Base-by-base conservation (phyloP, 1,140 invertebrate species). In the Atta texana region DNA sequence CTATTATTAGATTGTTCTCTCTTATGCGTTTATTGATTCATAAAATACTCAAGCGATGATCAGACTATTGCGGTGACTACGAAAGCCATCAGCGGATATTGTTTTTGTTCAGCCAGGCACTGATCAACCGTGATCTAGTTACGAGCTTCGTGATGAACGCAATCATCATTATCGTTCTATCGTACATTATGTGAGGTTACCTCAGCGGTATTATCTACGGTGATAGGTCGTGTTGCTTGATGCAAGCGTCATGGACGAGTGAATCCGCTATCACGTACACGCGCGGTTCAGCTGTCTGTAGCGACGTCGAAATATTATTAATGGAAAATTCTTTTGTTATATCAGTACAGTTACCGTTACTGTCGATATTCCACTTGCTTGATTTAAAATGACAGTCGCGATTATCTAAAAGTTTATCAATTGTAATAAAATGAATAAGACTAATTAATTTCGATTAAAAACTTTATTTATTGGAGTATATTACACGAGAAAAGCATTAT, bases 141-240 rank as follows among this genome's bases (percentile, higher is more conserved):
- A 89, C 75, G 69, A 74, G 59, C 84, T 88, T 86, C 88, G 86
- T 84, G 91, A 91, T 92, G 89, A 92, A 92, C 91, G 89, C 88
- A 92, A 93, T 93, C 91, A 89, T 90, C 84, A 90, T 92, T 92
- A 91, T 91, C 89, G 78, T 69, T 81, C 86, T 87, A 90, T 92
- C 92, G 92, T 68, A 78, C 82, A 86, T 92, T 92, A 89, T 91
- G 86, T 80, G 84, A 89, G 57, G 88, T 66, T 81, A 81, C 87
- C 76, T 89, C 82, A 69, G 18, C 89, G 66, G 87, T 90, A 88
- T 85, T 91, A 90, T 88, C 89, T 61, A 85, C 16, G 85, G 57
- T 88, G 86, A 90, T 90, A 81, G 89, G 86, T 90, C 89, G 71
- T 86, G 89, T 81, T 85, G 86, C 81, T 78, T 84, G 71, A 51